phyloP scores from a whole-genome alignment of 2,113 vertebrate species.

The Turdus rufiventris region DNA sequence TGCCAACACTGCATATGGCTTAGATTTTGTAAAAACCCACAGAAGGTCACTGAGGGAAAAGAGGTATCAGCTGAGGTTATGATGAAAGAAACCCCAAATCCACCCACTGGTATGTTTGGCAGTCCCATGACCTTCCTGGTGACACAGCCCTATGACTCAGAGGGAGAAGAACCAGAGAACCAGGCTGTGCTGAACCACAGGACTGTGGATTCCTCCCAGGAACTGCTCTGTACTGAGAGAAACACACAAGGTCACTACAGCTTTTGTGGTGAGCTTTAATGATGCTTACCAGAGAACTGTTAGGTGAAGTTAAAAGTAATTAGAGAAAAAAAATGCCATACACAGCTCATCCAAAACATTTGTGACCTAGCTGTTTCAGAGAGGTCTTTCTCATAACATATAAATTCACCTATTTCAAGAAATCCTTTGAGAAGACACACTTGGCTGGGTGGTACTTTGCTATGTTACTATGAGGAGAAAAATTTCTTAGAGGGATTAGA shows the following conservation, averaged over 20 bases:
- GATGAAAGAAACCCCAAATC: background rate
- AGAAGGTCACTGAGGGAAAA: background rate
- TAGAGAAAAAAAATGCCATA: background rate
- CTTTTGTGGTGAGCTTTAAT: background rate
- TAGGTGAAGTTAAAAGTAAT: background rate
- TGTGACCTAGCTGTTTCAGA: background rate
- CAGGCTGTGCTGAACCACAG: background rate
- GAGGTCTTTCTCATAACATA: background rate
- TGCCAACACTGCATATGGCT: background rate
- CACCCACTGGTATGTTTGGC: background rate
- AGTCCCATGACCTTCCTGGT: conserved; percentile 10
- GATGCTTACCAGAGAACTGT: background rate
- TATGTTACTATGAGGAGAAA: background rate
- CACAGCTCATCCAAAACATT: background rate
- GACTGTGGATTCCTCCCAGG: background rate
- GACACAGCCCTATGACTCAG: background rate
- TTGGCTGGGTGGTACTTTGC: background rate
- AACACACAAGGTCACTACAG: background rate
- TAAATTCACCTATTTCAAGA: background rate
- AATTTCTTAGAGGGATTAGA: background rate
- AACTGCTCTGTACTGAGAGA: background rate
- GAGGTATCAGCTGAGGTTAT: background rate
- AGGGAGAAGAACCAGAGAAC: background rate
- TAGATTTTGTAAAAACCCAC: background rate
- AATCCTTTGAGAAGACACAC: background rate